Evolutionary conservation across 2,113 vertebrate species (phyloP).

Genomic region (Gymnarchus niloticus): DNA sequence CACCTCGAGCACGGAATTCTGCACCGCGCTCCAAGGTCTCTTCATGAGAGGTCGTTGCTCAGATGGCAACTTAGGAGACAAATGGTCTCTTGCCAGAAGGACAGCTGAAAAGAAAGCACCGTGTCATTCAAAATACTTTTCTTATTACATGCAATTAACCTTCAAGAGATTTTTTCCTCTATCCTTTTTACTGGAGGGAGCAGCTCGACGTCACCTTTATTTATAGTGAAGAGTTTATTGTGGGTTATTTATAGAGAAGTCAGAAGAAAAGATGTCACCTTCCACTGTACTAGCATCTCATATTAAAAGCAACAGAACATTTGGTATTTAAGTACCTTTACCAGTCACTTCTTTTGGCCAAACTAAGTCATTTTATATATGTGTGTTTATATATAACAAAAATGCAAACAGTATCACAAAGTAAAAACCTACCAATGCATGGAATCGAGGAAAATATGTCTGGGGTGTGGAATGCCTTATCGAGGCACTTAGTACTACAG

Average conservation of each 20-base stretch:
- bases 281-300: background rate
- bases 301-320: background rate
- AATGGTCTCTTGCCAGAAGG: background rate
- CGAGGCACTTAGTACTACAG: too few species aligned
- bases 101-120: background rate
- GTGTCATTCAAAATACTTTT: background rate
- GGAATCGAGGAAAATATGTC: too few species aligned
- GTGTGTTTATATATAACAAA: too few species aligned
- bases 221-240: background rate
- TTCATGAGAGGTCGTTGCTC: background rate
- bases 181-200: constrained; percentile 5
- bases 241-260: background rate
- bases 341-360: background rate
- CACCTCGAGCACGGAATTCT: background rate
- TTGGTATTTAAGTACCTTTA: background rate
- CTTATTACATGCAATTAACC: background rate
- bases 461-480: too few species aligned
- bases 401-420: background rate
- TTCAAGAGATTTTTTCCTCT: background rate
- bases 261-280: background rate
- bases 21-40: background rate
- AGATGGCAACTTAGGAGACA: background rate
- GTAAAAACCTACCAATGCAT: too few species aligned
- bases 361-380: background rate
- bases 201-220: background rate